Base-by-base conservation (phyloP, 2,113 vertebrate species). In the Leptobrachium ailaonicum region DNA sequence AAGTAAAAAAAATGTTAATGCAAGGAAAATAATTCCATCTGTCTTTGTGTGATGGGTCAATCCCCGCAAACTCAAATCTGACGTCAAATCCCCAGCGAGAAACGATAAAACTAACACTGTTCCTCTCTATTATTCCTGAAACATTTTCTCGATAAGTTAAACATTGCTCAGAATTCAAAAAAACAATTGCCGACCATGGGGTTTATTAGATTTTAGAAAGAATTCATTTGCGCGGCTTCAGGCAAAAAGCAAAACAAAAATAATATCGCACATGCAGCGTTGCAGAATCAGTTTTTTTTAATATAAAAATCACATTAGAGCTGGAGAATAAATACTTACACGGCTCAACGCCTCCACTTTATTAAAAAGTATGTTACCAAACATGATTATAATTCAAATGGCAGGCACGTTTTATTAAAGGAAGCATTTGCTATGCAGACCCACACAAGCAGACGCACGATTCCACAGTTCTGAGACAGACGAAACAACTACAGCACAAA, bases 291-390 rank as follows among this genome's bases (percentile, higher is more conserved):
- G 53, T 67, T 67, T 76, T 76, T 32, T 32, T 32, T 32, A 32
- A 32, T 50, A 50, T 43, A 69, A 60, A 53, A n/a, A 14, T 69
- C n/a, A 14, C 42, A 58, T 40, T 69, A 69, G 75, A 77, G 40
- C 9, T 69, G 66, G 53, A 41, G 56, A 66, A 77, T 67, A 76
- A 76, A 76, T 69, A 69, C 54, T 69, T 56, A 69, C 75, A 69
- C 41, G 75, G 66, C 11, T 77, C 32, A 69, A 56, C 43, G 75
- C 75, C 40, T 43, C 13, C 75, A 58, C 41, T 77, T 76, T 69
- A 77, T 77, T 77, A 77, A 68, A 76, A 58, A 77, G 66, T 56
- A 41, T 43, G 50, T 20, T 69, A 69, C 50, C 41, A 54, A 69
- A 50, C 67, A 14, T 58, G 66, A 43, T 69, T 69, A 58, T 67